These are phyloP conservation scores for Ochotona princeps DNA, from an alignment of 2,113 vertebrate genomes.

Conservation along the genomic window DNA sequence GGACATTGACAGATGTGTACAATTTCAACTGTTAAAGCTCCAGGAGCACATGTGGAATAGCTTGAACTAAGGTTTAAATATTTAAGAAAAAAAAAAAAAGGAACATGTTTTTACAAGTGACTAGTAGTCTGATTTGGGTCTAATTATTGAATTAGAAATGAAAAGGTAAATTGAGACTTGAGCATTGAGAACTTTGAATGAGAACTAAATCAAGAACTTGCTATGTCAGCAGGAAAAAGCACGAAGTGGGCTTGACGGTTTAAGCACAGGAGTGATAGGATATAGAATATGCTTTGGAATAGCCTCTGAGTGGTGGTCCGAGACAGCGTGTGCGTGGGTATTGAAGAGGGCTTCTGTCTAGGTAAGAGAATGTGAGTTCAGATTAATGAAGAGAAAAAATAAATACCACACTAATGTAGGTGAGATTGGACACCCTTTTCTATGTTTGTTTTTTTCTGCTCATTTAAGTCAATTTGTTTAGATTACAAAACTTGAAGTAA, in stretches of 20 bases:
- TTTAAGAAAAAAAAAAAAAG: neutral
- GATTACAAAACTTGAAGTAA: conserved; percentile 27
- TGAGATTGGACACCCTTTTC: neutral
- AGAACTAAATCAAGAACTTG: neutral
- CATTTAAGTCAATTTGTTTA: neutral
- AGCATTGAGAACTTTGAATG: neutral
- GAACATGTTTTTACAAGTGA: conserved; percentile 22
- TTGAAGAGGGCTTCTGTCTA: neutral
- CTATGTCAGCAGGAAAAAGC: neutral
- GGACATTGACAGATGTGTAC: conserved; percentile 11
- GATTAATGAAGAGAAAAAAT: conserved; percentile 28
- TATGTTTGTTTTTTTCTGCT: conserved; percentile 20
- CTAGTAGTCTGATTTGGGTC: neutral
- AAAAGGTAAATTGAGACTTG: conserved; percentile 14
- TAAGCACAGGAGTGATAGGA: neutral
- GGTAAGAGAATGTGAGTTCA: neutral
- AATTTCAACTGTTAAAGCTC: neutral
- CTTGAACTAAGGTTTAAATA: neutral
- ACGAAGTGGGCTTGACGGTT: neutral
- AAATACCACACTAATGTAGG: neutral
- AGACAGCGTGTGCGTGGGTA: neutral
- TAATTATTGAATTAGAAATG: conserved; percentile 39
- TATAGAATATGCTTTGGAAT: neutral
- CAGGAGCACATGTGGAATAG: neutral
- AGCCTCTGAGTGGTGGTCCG: neutral